Evolutionary conservation across 2,113 vertebrate genomes (phyloP), one percentile per base, ranked within the genome.

Genomic region (Clarias gariepinus): DNA sequence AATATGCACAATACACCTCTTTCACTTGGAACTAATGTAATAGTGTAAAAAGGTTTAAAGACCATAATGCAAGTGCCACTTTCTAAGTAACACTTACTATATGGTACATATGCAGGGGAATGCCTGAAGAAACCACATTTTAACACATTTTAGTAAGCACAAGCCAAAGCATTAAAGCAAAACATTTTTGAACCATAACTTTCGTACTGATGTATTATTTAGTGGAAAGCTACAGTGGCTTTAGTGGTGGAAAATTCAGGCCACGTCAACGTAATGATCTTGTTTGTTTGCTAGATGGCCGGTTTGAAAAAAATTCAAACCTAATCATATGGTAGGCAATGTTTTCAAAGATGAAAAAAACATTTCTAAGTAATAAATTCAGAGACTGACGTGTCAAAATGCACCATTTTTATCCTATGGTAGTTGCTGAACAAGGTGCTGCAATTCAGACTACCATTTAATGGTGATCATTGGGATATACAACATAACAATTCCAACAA

Each of bases 381-480:
- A 78, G 25, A 64, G 55, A 69, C 4, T 80, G 84, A 78, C 61
- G 52, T 25, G 36, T 53, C 55, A 73, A 63, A 23, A 25, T 12
- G 89, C 3, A 80, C 90, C 82, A 78, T 58, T 60, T 90, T 81
- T 90, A 85, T 92, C 92, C 86, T 85, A 86, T 87, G 88, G 84
- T 36, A 73, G 69, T 41, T 36, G 9, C 83, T 88, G 87, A 88
- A 85, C 28, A 86, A 88, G 87, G 84, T 92, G 94, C 93, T 95
- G 90, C 91, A 93, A 94, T 95, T 94, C 94, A 94, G 93, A 93
- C 87, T 91, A 93, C 92, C 92, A 47, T 47, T 47, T 47, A 47
- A 92, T 92, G 85, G 87, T 74, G 87, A 58, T 83, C 52, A 36
- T 89, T 90, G 79, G 86, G 47, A 47, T 47, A 47, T 47, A 47